Percentiles rank a stretch among this genome's conserved stretches.
Conservation (phyloP, 2,888 invertebrate species). For the Dryobotodes eremita region DNA sequence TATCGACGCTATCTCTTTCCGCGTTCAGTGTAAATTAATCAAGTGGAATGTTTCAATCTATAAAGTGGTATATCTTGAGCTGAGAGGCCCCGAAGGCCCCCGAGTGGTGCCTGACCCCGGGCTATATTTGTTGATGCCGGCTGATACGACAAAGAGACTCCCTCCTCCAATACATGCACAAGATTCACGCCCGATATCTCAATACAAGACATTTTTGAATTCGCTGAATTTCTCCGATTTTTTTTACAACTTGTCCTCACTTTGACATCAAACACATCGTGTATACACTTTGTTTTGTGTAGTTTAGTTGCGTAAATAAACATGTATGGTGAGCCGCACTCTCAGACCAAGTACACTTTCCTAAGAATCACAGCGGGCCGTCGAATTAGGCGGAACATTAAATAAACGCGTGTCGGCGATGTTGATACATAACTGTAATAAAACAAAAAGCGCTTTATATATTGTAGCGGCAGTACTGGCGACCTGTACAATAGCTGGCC, state of each 20-base stretch:
- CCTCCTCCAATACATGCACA: slow-evolving; percentile 54
- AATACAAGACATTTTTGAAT: slow-evolving; percentile 51
- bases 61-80: slow-evolving; percentile 70
- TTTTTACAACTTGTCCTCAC: slow-evolving; percentile 5
- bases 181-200: slow-evolving; percentile 44
- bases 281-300: slow-evolving; percentile 25
- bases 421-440: slow-evolving; percentile 85
- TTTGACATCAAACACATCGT: slow-evolving; percentile 38
- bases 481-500: slow-evolving; percentile 82
- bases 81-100: slow-evolving; percentile 70
- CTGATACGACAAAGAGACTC: slow-evolving; percentile 69
- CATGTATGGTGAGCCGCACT: slow-evolving; percentile 40
- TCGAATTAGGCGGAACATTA: slow-evolving; percentile 80
- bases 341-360: slow-evolving; percentile 57
- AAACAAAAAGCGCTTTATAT: slow-evolving; percentile 84
- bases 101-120: slow-evolving; percentile 70
- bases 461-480: slow-evolving; percentile 78
- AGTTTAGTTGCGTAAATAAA: slow-evolving; percentile 41
- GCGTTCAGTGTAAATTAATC: slow-evolving; percentile 75
- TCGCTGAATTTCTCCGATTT: slow-evolving; percentile 21
- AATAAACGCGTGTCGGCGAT: slow-evolving; percentile 82
- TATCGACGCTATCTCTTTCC: slow-evolving; percentile 58
- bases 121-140: slow-evolving; percentile 76
- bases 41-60: slow-evolving; percentile 77
- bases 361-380: slow-evolving; percentile 69